Evolutionary conservation across 2,888 invertebrate genomes (phyloP).

Genomic region (Taenaris catops): DNA sequence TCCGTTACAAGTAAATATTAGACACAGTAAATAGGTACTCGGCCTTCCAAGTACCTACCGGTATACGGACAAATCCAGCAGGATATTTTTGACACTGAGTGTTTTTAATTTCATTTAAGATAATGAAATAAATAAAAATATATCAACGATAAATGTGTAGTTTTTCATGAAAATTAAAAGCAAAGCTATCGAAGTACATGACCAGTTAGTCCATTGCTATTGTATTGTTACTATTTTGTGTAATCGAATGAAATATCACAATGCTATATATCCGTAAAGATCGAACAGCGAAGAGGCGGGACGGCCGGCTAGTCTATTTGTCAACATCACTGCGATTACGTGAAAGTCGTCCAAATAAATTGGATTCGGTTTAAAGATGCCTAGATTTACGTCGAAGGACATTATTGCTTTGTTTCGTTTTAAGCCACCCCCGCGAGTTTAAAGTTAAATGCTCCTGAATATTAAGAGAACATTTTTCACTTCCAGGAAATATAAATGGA

Average conservation of each 20-base stretch:
- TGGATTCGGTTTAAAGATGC: constrained; percentile 50
- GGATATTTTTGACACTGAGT: too few relatives aligned
- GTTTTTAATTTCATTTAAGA: too few relatives aligned
- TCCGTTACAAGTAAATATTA: too few relatives aligned
- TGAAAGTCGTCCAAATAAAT: constrained; percentile 50
- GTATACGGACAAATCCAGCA: too few relatives aligned
- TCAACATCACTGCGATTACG: constrained; percentile 60
- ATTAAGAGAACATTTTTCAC: too few relatives aligned
- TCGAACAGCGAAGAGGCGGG: constrained; percentile 71
- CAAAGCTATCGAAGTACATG: constrained; percentile 20
- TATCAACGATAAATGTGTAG: constrained; percentile 1
- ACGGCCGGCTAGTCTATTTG: constrained; percentile 56
- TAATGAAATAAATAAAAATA: too few relatives aligned
- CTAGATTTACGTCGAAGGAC: constrained; percentile 11
- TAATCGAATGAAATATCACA: constrained; percentile 53
- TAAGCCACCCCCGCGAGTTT: too few relatives aligned
- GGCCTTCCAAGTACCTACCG: too few relatives aligned
- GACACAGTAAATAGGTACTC: too few relatives aligned
- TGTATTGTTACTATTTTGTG: constrained; percentile 33
- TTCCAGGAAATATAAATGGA: too few relatives aligned
- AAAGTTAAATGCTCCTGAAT: too few relatives aligned
- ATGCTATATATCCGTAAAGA: constrained; percentile 53
- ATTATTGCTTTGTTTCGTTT: too few relatives aligned
- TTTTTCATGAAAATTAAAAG: constrained; percentile 5
- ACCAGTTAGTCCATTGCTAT: constrained; percentile 30